Evolutionary conservation across 53 echinoderm and acorn worm genomes (phyloP), one percentile per base, ranked within the genome.

Genomic region (Echinometra lucunter): DNA sequence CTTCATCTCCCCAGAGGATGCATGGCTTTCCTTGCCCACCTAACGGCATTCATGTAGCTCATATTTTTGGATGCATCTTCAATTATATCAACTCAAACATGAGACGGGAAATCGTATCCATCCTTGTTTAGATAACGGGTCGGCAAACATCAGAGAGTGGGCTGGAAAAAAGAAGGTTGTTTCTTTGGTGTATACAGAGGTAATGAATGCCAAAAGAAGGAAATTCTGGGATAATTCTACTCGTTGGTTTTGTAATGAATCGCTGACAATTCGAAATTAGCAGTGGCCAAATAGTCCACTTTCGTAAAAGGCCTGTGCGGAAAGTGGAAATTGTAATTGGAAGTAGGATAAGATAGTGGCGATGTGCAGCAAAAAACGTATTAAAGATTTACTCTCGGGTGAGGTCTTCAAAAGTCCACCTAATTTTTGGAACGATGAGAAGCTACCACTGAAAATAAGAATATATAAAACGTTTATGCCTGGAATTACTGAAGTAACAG

Each of bases 141-240:
- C 88, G 88, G 88, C 88, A 88, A 88, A 88, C 55, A 55, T 55
- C 53, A 49, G 11, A 88, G 88, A 32, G 34, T 32, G 88, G n/a
- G 40, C 28, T 38, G 40, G 21, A 70, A n/a, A n/a, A 40, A 37
- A 75, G 3, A 1, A 78, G 78, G 40, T 19, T 19, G 15, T 53
- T 49, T 30, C 53, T 53, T 53, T 53, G 53, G 9, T 53, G 8
- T 55, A 53, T 15, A 5, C 12, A 49, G 88, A 53, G 34, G 27
- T 47, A 25, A 87, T 44, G 27, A 11, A 18, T 87, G 75, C 16
- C 38, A 75, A 18, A 5, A 78, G 8, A 42, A 40, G 16, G 12
- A 38, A 40, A 78, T 0, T 78, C 21, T 40, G 13, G 21, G 6
- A 40, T 40, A 38, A 70, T 38, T 21, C 2, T 40, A 5, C 42